Conservation (phyloP, 2,797 vertebrate genomes). For the Mallotus villosus region DNA sequence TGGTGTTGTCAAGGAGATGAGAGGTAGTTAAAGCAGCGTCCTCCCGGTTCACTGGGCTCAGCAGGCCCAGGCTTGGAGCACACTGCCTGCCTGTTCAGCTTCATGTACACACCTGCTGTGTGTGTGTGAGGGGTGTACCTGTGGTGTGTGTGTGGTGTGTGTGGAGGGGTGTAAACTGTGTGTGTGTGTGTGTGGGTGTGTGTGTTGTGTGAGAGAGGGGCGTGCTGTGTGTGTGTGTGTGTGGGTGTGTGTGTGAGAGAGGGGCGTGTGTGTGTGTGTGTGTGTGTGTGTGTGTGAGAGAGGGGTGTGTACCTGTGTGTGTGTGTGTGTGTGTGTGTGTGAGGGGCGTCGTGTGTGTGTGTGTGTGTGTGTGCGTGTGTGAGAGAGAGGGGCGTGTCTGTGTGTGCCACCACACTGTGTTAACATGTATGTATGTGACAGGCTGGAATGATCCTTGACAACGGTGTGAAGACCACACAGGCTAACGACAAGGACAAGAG, state of each 20-base stretch:
- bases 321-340: not conserved
- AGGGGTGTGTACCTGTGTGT: not conserved
- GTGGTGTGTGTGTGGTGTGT: too few species aligned
- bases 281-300: not conserved
- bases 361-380: not conserved
- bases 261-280: not conserved
- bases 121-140: too few species aligned
- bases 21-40: not conserved
- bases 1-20: not conserved
- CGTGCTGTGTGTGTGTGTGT: too few species aligned
- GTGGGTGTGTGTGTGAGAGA: not conserved
- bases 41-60: too few species aligned
- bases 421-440: conserved; percentile 44
- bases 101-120: too few species aligned
- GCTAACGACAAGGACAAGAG: conserved; percentile 93
- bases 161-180: too few species aligned
- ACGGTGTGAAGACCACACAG: conserved; percentile 92
- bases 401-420: not conserved
- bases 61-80: too few species aligned
- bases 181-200: too few species aligned
- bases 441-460: conserved; percentile 97
- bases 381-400: not conserved
- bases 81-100: too few species aligned
- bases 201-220: too few species aligned
- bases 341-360: not conserved